Conservation (phyloP, 92 coral and sea anemone species). For the Nematostella vectensis region DNA sequence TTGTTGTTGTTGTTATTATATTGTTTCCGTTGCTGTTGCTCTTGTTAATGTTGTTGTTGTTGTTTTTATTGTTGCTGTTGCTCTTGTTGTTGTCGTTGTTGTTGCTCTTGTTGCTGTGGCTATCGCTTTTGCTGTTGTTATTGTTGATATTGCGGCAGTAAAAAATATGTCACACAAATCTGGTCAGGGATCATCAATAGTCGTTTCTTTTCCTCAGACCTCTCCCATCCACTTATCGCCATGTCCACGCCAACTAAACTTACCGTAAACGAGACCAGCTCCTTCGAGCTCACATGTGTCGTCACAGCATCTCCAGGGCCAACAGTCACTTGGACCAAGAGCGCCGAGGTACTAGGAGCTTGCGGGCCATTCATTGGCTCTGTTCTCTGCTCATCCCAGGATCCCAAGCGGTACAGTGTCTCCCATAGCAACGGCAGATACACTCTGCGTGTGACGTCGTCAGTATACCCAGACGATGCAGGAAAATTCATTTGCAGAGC, state of each 20-base stretch:
- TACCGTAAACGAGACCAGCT: slow-evolving; percentile 23
- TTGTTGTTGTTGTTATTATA: too few species aligned
- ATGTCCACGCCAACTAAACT: too few species aligned
- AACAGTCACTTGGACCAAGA: slow-evolving; percentile 26
- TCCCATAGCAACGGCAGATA: slow-evolving; percentile 6
- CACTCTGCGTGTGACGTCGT: slow-evolving; percentile 10
- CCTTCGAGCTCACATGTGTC: too few species aligned
- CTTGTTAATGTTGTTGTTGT: too few species aligned
- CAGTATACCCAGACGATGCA: slow-evolving; percentile 7
- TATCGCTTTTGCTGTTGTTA: too few species aligned
- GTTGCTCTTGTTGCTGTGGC: too few species aligned
- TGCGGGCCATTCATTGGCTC: slow-evolving; percentile 27
- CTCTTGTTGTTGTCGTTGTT: too few species aligned
- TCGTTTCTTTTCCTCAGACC: neutral
- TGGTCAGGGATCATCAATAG: too few species aligned
- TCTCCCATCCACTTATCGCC: slow-evolving; percentile 4
- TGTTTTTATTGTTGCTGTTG: too few species aligned
- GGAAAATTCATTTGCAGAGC: slow-evolving; percentile 32
- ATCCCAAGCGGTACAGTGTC: slow-evolving; percentile 12
- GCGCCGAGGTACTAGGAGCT: slow-evolving; percentile 9
- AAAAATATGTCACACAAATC: too few species aligned
- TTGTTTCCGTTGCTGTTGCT: too few species aligned
- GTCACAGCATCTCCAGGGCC: slow-evolving; percentile 51
- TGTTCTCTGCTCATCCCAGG: slow-evolving; percentile 4
- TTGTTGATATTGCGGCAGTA: too few species aligned